phyloP scores from a whole-genome alignment of 2,113 vertebrate genomes.

The Aspiorhynchus laticeps region DNA sequence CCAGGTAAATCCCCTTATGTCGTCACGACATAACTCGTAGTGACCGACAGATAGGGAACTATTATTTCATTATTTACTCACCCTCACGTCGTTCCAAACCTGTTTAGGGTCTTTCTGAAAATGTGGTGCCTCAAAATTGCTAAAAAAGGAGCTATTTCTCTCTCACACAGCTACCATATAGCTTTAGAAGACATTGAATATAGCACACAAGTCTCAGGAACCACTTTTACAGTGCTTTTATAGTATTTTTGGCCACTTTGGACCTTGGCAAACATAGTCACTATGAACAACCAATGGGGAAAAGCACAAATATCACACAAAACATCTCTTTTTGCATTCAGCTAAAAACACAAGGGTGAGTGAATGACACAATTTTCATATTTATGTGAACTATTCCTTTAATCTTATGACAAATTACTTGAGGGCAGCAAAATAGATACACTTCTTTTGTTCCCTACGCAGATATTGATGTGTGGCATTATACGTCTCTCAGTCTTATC shows the following conservation, averaged over 20 bases:
- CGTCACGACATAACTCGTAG: too few species aligned
- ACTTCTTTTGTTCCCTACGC: not conserved
- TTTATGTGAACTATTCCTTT: slow-evolving; percentile 2
- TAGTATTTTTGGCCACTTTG: not conserved
- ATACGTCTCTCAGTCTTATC: not conserved
- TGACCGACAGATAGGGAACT: too few species aligned
- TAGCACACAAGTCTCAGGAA: not conserved
- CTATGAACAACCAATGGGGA: not conserved
- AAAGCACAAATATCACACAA: not conserved
- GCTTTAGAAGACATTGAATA: not conserved
- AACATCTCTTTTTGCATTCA: not conserved
- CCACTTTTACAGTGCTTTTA: too few species aligned
- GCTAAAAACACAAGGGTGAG: not conserved
- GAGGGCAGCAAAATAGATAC: not conserved
- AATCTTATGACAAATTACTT: slow-evolving; percentile 13
- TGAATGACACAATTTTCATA: not conserved
- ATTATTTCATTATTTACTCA: not conserved
- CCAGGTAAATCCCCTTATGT: too few species aligned
- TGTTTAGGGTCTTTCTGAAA: not conserved
- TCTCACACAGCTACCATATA: not conserved
- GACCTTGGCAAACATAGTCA: not conserved
- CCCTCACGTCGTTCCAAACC: not conserved
- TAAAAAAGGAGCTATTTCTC: not conserved
- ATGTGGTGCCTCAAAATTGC: not conserved
- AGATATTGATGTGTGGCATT: not conserved